Conservation (phyloP, 2,888 invertebrate species). For the Ormyrus rosae region DNA sequence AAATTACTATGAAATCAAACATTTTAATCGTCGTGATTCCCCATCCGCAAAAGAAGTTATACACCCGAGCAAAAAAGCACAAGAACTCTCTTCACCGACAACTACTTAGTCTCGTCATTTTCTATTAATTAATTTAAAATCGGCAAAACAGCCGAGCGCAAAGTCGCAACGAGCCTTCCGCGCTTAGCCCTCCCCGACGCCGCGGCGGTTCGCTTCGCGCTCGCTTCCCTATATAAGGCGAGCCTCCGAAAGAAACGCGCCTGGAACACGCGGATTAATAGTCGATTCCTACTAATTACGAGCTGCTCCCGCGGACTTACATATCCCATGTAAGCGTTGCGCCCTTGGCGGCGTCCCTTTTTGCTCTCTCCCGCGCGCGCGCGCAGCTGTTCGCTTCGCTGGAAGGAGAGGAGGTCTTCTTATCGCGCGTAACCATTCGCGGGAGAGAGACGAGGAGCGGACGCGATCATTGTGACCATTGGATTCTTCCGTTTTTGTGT, state of each 20-base stretch:
- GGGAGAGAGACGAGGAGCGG: conserved; percentile 25
- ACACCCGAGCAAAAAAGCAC: too few relatives aligned
- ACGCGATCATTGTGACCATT: conserved; percentile 44
- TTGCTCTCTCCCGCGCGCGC: not conserved
- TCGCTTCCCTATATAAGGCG: conserved; percentile 64
- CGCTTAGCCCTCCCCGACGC: not conserved
- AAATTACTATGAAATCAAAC: too few relatives aligned
- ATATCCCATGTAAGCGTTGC: conserved; percentile 46
- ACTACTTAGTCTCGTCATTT: too few relatives aligned
- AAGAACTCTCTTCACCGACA: too few relatives aligned
- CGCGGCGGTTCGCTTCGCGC: not conserved
- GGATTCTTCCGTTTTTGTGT: conserved; percentile 27
- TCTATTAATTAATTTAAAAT: too few relatives aligned
- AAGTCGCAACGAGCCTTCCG: too few relatives aligned
- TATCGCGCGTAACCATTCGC: conserved; percentile 33
- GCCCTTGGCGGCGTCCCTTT: conserved; percentile 27
- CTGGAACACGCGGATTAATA: conserved; percentile 66
- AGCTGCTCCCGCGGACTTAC: conserved; percentile 50
- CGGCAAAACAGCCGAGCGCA: too few relatives aligned
- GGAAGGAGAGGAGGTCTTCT: conserved; percentile 20
- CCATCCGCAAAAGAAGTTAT: too few relatives aligned
- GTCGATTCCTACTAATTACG: conserved; percentile 71
- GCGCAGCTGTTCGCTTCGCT: not conserved
- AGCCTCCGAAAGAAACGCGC: conserved; percentile 10
- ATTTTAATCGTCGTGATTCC: too few relatives aligned